These are phyloP conservation scores for Pelosia muscerda DNA, from an alignment of 2,888 invertebrate genomes.

Conservation along the genomic window DNA sequence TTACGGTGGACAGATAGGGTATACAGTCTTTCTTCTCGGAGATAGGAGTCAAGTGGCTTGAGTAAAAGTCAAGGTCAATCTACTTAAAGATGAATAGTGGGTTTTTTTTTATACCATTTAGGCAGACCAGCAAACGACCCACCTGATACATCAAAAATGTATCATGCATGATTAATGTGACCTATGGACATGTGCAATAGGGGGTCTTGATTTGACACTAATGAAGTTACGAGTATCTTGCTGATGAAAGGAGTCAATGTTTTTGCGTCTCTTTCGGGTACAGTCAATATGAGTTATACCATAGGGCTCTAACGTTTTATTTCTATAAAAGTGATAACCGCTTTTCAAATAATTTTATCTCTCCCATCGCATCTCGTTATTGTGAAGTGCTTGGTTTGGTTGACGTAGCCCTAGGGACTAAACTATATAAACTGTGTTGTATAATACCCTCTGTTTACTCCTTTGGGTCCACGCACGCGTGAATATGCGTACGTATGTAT, in stretches of 20 bases:
- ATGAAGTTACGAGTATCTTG: too few relatives aligned
- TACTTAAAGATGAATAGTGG: neutral
- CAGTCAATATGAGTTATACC: neutral
- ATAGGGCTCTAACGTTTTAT: neutral
- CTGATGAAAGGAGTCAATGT: neutral
- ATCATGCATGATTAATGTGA: too few relatives aligned
- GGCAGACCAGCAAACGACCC: too few relatives aligned
- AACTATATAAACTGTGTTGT: neutral
- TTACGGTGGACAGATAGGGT: neutral
- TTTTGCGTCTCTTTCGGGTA: neutral
- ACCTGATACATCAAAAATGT: too few relatives aligned
- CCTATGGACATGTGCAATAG: too few relatives aligned
- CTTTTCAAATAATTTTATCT: neutral
- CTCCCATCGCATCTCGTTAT: neutral
- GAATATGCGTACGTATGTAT: neutral
- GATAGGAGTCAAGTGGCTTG: neutral
- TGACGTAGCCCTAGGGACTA: neutral
- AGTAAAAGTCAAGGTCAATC: neutral
- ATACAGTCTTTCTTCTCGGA: neutral
- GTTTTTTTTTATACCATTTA: too few relatives aligned
- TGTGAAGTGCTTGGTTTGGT: neutral
- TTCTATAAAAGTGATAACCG: neutral
- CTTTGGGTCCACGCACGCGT: neutral
- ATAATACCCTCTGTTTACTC: neutral
- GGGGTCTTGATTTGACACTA: too few relatives aligned